Base-by-base conservation (phyloP, 2,797 vertebrate species). In the Aplochiton taeniatus region DNA sequence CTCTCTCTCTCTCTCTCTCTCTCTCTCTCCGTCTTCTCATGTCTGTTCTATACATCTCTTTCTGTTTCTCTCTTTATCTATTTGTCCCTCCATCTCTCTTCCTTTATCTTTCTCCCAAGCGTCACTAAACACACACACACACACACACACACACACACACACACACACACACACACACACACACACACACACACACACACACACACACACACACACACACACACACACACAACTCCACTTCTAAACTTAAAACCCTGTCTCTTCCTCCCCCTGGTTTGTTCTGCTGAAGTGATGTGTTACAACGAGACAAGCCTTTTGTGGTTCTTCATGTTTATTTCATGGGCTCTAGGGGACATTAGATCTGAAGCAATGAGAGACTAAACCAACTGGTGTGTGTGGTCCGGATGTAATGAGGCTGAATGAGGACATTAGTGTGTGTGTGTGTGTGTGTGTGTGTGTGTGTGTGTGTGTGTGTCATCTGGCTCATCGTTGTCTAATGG, bases 331-430 rank as follows among this genome's bases (percentile, higher is more conserved):
- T 71, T 66, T 71, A 66, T 71, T 71, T 65, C 50, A 65, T 65
- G 49, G 58, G 65, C 65, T 72, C 44, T 41, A 6, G 64, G 64
- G 65, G 46, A 56, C 51, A 65, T 65, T 65, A 53, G 54, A 66
- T 45, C 31, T 31, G 51, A 41, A 17, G 61, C 19, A 69, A 74
- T 76, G 71, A 64, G 69, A 58, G 71, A 74, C 69, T 64, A 74
- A 76, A 73, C 79, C 74, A 78, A 83, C 77, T 75, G 79, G 78
- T 81, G 75, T 81, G 75, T 83, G 78, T 76, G 77, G 72, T 63
- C 60, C 65, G 67, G 78, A 81, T 85, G 70, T 83, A 85, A 85
- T 85, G 80, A 83, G 73, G 70, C 61, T 63, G 68, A 76, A 74
- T 81, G 63, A 62, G 56, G 31, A 19, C 41, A 19, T 14, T 18